Percentiles rank a stretch among this genome's conserved stretches.
phyloP scores from a whole-genome alignment of 2,113 vertebrate species.

The Ammodytes marinus region DNA sequence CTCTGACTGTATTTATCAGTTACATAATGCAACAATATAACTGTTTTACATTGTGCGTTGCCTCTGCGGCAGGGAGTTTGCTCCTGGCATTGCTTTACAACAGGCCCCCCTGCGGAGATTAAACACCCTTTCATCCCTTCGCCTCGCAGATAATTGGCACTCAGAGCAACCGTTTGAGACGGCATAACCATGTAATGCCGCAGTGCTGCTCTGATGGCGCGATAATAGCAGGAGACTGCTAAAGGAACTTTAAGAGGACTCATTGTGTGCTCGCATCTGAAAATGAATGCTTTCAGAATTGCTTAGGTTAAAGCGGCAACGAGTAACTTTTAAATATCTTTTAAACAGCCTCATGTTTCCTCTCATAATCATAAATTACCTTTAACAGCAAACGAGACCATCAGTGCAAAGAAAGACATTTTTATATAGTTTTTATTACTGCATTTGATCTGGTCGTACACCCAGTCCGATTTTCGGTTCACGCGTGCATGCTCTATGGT shows the following conservation, averaged over 20 bases:
- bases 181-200: conserved; percentile 66
- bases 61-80: background rate
- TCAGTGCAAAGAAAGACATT: no score
- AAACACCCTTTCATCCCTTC: conserved; percentile 62
- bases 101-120: conserved; percentile 38
- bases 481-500: no score
- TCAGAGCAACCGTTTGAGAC: conserved; percentile 75
- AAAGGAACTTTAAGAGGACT: conserved; percentile 33
- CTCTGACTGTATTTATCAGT: conserved; percentile 13
- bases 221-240: conserved; percentile 52
- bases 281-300: conserved; percentile 50
- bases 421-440: no score
- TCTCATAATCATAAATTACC: no score
- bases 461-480: no score
- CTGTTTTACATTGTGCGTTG: conserved; percentile 3
- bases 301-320: conserved; percentile 33
- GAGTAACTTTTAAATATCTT: no score
- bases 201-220: conserved; percentile 48
- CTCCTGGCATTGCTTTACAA: conserved; percentile 46
- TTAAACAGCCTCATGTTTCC: no score
- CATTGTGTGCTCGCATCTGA: conserved; percentile 50
- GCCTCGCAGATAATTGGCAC: conserved; percentile 76
- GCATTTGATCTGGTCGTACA: no score
- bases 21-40: conserved; percentile 22
- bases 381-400: no score